Evolutionary conservation across 2,797 vertebrate species (phyloP).

Genomic region (Cyprinella venusta): DNA sequence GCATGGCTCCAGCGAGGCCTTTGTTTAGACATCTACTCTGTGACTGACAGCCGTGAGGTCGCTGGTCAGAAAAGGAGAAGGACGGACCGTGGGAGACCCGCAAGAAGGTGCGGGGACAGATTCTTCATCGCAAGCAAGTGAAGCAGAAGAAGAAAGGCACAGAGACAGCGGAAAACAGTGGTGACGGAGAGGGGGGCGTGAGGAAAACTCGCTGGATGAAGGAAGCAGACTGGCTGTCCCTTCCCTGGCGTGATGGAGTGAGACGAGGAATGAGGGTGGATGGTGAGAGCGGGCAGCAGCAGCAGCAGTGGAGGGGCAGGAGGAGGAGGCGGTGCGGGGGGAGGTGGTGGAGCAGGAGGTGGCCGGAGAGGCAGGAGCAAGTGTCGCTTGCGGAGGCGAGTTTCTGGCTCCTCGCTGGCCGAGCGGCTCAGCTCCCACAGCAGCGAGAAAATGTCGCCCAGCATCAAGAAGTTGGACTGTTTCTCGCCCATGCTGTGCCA

Average conservation of each 20-base stretch:
- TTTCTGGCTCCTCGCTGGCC: conserved; percentile 73
- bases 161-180: conserved; percentile 53
- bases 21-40: conserved; percentile 41
- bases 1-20: conserved; percentile 55
- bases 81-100: conserved; percentile 16
- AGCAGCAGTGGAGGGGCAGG: conserved; percentile 73
- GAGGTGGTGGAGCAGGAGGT: conserved; percentile 71
- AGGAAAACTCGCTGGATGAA: conserved; percentile 72
- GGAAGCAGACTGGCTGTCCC: conserved; percentile 72
- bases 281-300: conserved; percentile 82
- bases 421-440: conserved; percentile 75
- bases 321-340: conserved; percentile 71
- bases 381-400: conserved; percentile 75
- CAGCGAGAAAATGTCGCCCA: conserved; percentile 81
- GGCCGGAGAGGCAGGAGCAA: conserved; percentile 72
- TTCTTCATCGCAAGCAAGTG: conserved; percentile 49
- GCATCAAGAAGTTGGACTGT: conserved; percentile 84
- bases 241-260: conserved; percentile 73
- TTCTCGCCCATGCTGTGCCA: conserved; percentile 88
- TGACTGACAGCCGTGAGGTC: conserved; percentile 50
- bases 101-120: conserved; percentile 47
- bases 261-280: conserved; percentile 83
- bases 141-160: conserved; percentile 35
- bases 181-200: conserved; percentile 57
- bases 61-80: conserved; percentile 30